Conservation (phyloP, 2,797 vertebrate genomes). For the Allobates femoralis region DNA sequence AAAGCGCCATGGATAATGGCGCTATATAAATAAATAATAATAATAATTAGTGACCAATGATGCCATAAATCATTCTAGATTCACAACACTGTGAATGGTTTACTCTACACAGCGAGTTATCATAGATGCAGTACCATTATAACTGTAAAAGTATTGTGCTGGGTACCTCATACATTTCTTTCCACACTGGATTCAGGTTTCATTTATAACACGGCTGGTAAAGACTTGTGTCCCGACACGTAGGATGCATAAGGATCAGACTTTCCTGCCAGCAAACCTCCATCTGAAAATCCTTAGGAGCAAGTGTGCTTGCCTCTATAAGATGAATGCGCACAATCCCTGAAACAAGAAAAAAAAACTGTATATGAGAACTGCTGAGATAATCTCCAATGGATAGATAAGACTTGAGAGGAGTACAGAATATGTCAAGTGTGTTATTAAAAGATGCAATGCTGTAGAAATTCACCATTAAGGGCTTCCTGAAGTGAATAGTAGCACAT, state of each 20-base stretch:
- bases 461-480: too few relatives aligned
- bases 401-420: too few relatives aligned
- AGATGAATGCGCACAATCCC: slow-evolving; percentile 93
- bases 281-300: slow-evolving; percentile 91
- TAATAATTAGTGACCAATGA: background rate
- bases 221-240: slow-evolving; percentile 91
- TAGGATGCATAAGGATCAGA: slow-evolving; percentile 92
- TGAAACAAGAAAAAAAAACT: slow-evolving; percentile 62
- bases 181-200: slow-evolving; percentile 91
- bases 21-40: too few relatives aligned
- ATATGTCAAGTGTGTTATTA: too few relatives aligned
- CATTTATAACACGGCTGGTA: slow-evolving; percentile 87
- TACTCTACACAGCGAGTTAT: background rate
- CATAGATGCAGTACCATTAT: background rate
- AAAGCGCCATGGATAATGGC: too few relatives aligned
- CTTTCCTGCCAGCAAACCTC: slow-evolving; percentile 88
- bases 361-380: background rate
- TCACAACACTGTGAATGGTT: background rate
- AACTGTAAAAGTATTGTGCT: background rate
- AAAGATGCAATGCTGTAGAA: too few relatives aligned
- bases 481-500: too few relatives aligned
- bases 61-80: background rate
- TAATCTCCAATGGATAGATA: background rate
- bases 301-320: slow-evolving; percentile 83
- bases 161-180: slow-evolving; percentile 90